Percentiles rank a stretch among this genome's conserved stretches.
phyloP scores from a whole-genome alignment of 37 sponge, comb jelly and placozoan species.

The Lycopodina hypogea region DNA sequence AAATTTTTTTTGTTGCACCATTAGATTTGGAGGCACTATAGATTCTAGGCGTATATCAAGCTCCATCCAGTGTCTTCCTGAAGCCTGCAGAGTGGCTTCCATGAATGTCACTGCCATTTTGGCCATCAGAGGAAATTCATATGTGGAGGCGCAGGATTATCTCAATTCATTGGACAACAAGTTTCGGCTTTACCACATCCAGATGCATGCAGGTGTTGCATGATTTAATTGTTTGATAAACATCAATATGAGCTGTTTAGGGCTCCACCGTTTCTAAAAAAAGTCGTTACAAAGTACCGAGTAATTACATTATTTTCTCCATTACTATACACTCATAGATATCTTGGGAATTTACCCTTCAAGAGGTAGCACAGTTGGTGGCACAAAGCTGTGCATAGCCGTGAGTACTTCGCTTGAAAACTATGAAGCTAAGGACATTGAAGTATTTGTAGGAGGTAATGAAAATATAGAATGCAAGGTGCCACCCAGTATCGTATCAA shows the following conservation, averaged over 20 bases:
- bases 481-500: neutral
- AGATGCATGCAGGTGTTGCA: constrained; percentile 57
- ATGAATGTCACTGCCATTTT: neutral
- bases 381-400: constrained; percentile 50
- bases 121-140: constrained; percentile 1
- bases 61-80: neutral
- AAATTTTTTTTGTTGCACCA: neutral
- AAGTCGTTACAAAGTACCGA: too few relatives aligned
- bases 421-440: constrained; percentile 8
- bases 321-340: too few relatives aligned
- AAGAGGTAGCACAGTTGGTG: constrained; percentile 60
- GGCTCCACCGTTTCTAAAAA: too few relatives aligned
- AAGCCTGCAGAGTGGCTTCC: neutral
- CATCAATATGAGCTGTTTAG: neutral
- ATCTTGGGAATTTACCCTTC: constrained; percentile 49
- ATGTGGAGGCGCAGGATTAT: neutral
- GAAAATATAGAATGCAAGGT: neutral
- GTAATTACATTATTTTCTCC: too few relatives aligned
- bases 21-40: neutral
- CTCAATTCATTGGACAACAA: constrained; percentile 47
- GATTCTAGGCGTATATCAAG: neutral
- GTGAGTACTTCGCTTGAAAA: constrained; percentile 19
- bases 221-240: neutral
- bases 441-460: constrained; percentile 60
- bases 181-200: constrained; percentile 52